phyloP scores from a whole-genome alignment of 2,113 vertebrate genomes.

The Tragelaphus buxtoni region DNA sequence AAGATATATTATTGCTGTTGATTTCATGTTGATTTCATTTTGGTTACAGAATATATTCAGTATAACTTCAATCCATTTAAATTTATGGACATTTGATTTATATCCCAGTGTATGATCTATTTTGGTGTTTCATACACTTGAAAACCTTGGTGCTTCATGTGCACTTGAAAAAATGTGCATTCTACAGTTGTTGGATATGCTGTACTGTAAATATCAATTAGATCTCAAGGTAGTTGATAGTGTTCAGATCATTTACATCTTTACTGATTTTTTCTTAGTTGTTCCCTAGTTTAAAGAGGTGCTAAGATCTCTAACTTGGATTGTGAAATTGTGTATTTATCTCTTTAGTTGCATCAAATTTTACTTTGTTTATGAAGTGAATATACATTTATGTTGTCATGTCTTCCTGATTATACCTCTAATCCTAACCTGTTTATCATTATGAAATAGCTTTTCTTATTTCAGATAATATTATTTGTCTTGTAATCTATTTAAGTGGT shows the following conservation, averaged over 20 bases:
- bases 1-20: not conserved
- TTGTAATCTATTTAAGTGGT: not conserved
- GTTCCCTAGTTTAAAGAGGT: not conserved
- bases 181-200: not conserved
- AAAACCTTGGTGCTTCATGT: not conserved
- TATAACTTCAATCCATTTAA: not conserved
- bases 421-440: not conserved
- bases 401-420: not conserved
- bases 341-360: not conserved
- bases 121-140: not conserved
- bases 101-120: not conserved
- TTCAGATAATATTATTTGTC: not conserved
- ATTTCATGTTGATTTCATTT: slow-evolving; percentile 2
- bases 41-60: not conserved
- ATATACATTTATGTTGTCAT: not conserved
- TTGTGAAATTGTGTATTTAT: not conserved
- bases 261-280: not conserved
- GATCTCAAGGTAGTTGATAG: not conserved
- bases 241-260: not conserved
- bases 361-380: not conserved
- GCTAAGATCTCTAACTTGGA: not conserved
- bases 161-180: not conserved
- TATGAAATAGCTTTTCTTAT: not conserved
- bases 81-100: not conserved
- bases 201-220: not conserved